phyloP scores from a whole-genome alignment of 1,140 invertebrate species.

The Drosophila pachea region DNA sequence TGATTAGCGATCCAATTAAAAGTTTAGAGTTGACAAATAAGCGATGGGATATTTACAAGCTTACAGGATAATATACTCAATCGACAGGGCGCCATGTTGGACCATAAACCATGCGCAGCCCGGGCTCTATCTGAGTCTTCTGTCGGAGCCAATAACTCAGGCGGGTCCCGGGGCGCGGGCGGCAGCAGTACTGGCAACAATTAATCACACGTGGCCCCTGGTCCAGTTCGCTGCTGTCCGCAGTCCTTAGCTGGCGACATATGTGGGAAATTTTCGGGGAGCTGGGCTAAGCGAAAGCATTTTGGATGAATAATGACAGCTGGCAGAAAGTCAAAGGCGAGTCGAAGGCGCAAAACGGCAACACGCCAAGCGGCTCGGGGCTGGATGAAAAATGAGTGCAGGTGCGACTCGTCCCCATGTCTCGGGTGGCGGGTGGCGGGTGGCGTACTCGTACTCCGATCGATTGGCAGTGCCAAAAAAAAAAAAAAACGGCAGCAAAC shows the following conservation, averaged over 20 bases:
- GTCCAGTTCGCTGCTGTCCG: constrained; percentile 23
- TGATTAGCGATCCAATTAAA: background rate
- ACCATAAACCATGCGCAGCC: constrained; percentile 24
- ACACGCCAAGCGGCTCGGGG: constrained; percentile 52
- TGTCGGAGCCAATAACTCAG: constrained; percentile 64
- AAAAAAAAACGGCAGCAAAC: constrained; percentile 52
- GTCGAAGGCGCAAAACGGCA: constrained; percentile 69
- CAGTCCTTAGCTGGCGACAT: constrained; percentile 55
- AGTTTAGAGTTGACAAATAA: background rate
- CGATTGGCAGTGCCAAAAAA: constrained; percentile 50
- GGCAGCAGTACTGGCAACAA: constrained; percentile 50
- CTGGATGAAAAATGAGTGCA: constrained; percentile 73
- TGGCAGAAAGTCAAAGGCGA: constrained; percentile 76
- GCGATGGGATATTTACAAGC: background rate
- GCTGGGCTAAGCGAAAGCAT: constrained; percentile 59
- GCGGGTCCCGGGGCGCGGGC: constrained; percentile 1
- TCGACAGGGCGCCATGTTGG: background rate
- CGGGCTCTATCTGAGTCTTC: constrained; percentile 43
- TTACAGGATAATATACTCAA: background rate
- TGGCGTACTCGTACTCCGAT: constrained; percentile 2
- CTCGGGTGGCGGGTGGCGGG: background rate
- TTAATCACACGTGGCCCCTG: constrained; percentile 61
- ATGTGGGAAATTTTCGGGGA: constrained; percentile 73
- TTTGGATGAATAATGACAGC: constrained; percentile 77
- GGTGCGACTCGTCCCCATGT: constrained; percentile 47